These are phyloP conservation scores for Eucriotettix oculatus DNA, from an alignment of 2,888 invertebrate genomes.

Conservation along the genomic window DNA sequence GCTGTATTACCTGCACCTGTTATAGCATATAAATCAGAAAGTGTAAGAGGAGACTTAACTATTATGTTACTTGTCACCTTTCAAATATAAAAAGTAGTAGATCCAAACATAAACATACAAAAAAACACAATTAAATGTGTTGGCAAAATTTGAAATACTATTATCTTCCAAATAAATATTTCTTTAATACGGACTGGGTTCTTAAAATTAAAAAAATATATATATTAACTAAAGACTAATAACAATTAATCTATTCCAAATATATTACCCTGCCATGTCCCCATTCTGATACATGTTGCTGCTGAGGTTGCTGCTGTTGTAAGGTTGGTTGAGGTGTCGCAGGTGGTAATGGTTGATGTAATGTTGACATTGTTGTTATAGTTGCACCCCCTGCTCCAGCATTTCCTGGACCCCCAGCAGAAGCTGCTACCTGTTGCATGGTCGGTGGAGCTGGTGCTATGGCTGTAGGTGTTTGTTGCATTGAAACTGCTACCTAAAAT, in stretches of 20 bases:
- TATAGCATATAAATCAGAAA: neutral
- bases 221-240: neutral
- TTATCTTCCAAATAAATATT: too few species aligned
- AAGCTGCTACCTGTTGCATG: conserved; percentile 28
- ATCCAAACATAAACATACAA: neutral
- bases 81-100: neutral
- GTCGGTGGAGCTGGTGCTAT: conserved; percentile 11
- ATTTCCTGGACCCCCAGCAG: conserved; percentile 21
- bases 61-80: neutral
- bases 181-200: too few species aligned
- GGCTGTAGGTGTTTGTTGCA: conserved; percentile 25
- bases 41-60: neutral
- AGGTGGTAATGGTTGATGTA: conserved; percentile 12
- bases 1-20: conserved; percentile 69
- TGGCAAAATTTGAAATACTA: too few species aligned
- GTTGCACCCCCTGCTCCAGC: neutral
- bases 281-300: conserved; percentile 34
- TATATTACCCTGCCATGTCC: conserved; percentile 38
- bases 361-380: conserved; percentile 15
- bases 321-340: conserved; percentile 40
- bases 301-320: conserved; percentile 18
- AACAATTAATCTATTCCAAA: neutral
- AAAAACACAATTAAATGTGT: neutral
- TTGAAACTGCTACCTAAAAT: conserved; percentile 27
- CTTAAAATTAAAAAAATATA: neutral